A percentile compares a stretch with the other conserved stretches of the same genome.
Conservation (phyloP, 2,888 invertebrate species). For the Conistra vaccinii region DNA sequence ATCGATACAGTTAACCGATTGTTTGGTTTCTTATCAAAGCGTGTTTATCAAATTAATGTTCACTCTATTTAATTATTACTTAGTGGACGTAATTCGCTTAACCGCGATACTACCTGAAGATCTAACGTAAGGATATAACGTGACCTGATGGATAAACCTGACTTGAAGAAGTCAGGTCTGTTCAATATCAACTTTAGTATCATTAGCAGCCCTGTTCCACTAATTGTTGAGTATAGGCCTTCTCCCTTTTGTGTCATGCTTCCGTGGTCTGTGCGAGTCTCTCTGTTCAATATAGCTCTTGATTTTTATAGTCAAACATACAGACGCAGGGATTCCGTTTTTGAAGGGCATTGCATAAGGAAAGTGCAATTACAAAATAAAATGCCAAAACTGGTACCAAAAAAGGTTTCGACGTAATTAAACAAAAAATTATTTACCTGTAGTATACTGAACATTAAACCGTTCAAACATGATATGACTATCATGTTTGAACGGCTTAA, state of each 20-base stretch:
- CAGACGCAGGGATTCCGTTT: neutral
- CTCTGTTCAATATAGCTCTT: neutral
- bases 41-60: neutral
- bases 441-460: too few species aligned
- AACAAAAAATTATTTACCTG: neutral
- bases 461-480: too few species aligned
- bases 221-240: too few species aligned
- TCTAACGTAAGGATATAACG: too few species aligned
- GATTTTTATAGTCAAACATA: neutral
- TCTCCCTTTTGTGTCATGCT: neutral
- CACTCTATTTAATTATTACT: neutral
- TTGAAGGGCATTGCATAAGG: neutral
- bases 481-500: neutral
- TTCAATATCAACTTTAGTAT: neutral
- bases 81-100: neutral
- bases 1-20: constrained; percentile 5
- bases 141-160: too few species aligned
- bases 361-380: constrained; percentile 13
- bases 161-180: neutral
- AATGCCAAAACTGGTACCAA: constrained; percentile 7
- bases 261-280: neutral
- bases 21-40: constrained; percentile 10
- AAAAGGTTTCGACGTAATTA: neutral
- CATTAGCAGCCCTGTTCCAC: neutral
- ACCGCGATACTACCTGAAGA: neutral